A percentile compares a stretch with the other conserved stretches of the same genome.
These are phyloP conservation scores for Caenorhabditis elegans DNA, from an alignment of 1,140 invertebrate genomes.

Conservation along the genomic window DNA sequence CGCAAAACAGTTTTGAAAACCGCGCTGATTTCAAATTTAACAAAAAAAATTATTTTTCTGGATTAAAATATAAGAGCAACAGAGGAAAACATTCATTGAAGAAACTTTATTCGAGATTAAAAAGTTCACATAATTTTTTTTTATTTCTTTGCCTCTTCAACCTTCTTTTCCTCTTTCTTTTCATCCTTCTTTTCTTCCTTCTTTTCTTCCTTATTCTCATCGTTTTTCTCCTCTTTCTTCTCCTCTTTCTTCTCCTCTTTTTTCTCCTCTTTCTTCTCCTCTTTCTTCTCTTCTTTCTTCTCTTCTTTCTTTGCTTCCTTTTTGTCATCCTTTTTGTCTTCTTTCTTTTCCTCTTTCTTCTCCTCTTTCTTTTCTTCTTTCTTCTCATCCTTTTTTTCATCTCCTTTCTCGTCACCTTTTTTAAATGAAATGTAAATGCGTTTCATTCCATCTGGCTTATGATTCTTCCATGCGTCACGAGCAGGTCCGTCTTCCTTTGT, in stretches of 20 bases:
- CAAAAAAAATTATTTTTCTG: too few species aligned
- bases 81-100: too few species aligned
- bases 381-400: too few species aligned
- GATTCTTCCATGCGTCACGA: not conserved
- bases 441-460: not conserved
- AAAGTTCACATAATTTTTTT: too few species aligned
- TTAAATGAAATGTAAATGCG: not conserved
- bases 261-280: slow-evolving; percentile 22
- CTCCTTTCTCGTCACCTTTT: not conserved
- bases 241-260: not conserved
- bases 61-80: too few species aligned
- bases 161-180: not conserved
- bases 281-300: slow-evolving; percentile 10
- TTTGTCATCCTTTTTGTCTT: not conserved
- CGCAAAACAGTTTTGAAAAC: too few species aligned
- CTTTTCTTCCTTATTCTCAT: not conserved
- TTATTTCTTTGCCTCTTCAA: not conserved
- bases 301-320: slow-evolving; percentile 41
- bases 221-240: slow-evolving; percentile 36
- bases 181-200: not conserved
- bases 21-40: too few species aligned
- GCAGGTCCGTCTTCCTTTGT: slow-evolving; percentile 37
- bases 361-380: slow-evolving; percentile 42
- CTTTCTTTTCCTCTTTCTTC: not conserved
- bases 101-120: too few species aligned